Conservation (phyloP, 2,113 vertebrate species). For the Setophaga petechia region DNA sequence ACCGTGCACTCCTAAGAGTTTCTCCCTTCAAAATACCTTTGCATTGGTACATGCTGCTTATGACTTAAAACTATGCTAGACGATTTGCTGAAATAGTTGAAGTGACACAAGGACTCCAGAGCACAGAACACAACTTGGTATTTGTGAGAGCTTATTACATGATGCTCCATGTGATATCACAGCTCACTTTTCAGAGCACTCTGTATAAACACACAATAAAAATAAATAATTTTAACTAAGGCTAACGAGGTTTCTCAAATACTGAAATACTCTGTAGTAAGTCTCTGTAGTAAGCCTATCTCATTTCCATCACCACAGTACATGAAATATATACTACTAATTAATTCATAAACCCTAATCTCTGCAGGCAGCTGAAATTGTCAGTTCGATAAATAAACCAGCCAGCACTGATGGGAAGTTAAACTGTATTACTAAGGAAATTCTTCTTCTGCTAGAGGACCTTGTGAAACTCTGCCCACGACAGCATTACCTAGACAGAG, state of each 20-base stretch:
- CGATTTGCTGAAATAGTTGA: background rate
- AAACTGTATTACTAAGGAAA: background rate
- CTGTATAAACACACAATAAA: background rate
- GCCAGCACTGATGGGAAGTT: background rate
- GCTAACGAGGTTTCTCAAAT: background rate
- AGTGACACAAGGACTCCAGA: background rate
- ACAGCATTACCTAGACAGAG: background rate
- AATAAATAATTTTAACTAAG: background rate
- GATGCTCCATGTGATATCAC: background rate
- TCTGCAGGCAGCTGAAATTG: background rate
- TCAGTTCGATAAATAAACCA: background rate
- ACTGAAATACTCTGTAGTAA: background rate
- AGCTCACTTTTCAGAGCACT: background rate
- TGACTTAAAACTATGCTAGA: background rate
- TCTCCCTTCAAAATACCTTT: background rate
- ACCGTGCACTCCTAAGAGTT: fast-evolving
- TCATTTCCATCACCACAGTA: background rate
- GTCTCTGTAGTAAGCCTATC: background rate
- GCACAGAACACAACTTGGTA: background rate
- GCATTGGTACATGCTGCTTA: background rate
- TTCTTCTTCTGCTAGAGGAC: background rate
- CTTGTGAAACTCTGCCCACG: background rate
- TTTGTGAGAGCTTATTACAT: background rate
- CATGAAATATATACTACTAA: background rate
- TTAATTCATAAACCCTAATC: constrained; percentile 26